These are phyloP conservation scores for Plumapathes pennacea DNA, from an alignment of 92 coral and sea anemone species.

Conservation along the genomic window DNA sequence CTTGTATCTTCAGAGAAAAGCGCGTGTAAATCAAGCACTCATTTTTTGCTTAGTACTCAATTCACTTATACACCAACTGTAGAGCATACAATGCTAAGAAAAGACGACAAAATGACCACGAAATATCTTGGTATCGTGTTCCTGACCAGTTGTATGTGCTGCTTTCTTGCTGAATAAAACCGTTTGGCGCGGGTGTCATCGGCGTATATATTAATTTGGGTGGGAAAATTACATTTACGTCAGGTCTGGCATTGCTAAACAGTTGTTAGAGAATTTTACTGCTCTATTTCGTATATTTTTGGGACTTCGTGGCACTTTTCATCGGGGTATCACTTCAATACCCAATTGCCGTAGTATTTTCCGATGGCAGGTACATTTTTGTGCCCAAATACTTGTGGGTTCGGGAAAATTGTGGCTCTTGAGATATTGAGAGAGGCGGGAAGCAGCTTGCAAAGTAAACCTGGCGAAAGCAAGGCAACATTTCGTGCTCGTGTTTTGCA, in stretches of 20 bases:
- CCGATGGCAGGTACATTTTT: conserved; percentile 60
- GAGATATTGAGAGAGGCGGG: conserved; percentile 22
- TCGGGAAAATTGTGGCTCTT: conserved; percentile 44
- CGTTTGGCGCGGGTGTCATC: too few relatives aligned
- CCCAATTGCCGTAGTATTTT: conserved; percentile 10
- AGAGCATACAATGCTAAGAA: too few relatives aligned
- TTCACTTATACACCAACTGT: too few relatives aligned
- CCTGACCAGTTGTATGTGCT: conserved; percentile 7
- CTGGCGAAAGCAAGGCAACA: conserved; percentile 35
- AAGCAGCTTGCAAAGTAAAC: conserved; percentile 14
- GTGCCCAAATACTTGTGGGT: conserved; percentile 60
- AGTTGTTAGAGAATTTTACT: neutral
- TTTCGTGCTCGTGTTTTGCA: conserved; percentile 38
- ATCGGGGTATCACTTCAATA: too few relatives aligned
- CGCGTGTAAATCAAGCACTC: too few relatives aligned
- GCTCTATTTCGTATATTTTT: too few relatives aligned
- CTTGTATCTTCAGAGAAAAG: too few relatives aligned
- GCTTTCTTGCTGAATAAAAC: conserved; percentile 4
- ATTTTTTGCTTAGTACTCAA: too few relatives aligned
- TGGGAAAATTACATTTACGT: conserved; percentile 2
- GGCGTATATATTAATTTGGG: neutral
- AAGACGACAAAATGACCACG: too few relatives aligned
- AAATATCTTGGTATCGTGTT: conserved; percentile 1
- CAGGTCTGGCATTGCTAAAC: conserved; percentile 3
- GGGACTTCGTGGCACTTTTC: too few relatives aligned